These are phyloP conservation scores for Xylocopa sonorina DNA, from an alignment of 1,140 invertebrate species.

Conservation along the genomic window DNA sequence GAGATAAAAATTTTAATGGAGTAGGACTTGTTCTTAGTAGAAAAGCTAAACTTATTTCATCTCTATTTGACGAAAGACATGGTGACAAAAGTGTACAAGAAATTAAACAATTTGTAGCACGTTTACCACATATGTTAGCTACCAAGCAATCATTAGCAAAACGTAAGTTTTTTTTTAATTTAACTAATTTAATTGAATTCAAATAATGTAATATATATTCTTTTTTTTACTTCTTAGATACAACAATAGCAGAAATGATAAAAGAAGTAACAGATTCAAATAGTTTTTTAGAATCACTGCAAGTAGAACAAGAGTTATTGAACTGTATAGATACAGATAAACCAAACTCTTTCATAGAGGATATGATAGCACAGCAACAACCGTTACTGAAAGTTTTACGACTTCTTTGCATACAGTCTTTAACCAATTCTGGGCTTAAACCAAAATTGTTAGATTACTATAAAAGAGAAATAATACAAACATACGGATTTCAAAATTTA, in stretches of 20 bases:
- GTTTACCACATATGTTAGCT: slow-evolving; percentile 93
- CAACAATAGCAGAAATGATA: slow-evolving; percentile 89
- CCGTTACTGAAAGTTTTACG: slow-evolving; percentile 92
- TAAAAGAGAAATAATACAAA: slow-evolving; percentile 93
- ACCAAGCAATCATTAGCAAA: slow-evolving; percentile 92
- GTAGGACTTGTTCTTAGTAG: slow-evolving; percentile 92
- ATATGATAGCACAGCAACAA: slow-evolving; percentile 92
- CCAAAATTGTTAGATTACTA: slow-evolving; percentile 95
- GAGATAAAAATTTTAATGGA: slow-evolving; percentile 97
- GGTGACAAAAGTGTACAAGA: slow-evolving; percentile 94
- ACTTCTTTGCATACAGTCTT: slow-evolving; percentile 94
- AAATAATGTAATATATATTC: background rate
- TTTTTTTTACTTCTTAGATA: slow-evolving; percentile 82
- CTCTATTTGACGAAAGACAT: slow-evolving; percentile 93
- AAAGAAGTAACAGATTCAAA: slow-evolving; percentile 87
- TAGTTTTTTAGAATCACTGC: slow-evolving; percentile 86
- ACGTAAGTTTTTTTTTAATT: slow-evolving; percentile 62
- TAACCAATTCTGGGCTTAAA: slow-evolving; percentile 94
- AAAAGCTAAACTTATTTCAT: slow-evolving; percentile 93
- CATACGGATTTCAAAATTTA: slow-evolving; percentile 94
- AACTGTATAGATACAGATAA: slow-evolving; percentile 96
- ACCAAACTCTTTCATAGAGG: slow-evolving; percentile 93
- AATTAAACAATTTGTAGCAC: slow-evolving; percentile 96
- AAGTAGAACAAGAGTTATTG: slow-evolving; percentile 94
- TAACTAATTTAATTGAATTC: too few species aligned